Percentiles rank a stretch among this genome's conserved stretches.
Conservation (phyloP, 1,140 invertebrate genomes). For the Parasteatoda tepidariorum region DNA sequence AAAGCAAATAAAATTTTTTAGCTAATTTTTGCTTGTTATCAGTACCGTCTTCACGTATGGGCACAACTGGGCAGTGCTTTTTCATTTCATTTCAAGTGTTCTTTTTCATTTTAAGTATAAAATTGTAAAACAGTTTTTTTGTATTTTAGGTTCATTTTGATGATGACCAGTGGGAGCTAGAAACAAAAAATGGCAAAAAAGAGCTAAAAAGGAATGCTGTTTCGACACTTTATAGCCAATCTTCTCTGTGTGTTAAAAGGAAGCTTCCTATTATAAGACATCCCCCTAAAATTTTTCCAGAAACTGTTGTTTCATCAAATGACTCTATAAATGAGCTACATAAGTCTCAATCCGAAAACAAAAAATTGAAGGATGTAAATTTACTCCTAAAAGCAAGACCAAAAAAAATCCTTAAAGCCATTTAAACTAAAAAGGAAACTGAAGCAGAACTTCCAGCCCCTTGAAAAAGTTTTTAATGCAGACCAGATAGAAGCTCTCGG, state of each 20-base stretch:
- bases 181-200: background rate
- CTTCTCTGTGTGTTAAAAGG: background rate
- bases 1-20: too few relatives aligned
- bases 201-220: background rate
- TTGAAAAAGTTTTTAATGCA: background rate
- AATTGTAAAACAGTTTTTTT: background rate
- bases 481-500: background rate
- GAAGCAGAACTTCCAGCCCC: background rate
- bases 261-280: background rate
- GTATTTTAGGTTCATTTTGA: background rate
- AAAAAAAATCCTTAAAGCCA: background rate
- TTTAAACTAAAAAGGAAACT: background rate
- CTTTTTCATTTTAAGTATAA: background rate
- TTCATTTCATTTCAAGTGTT: too few relatives aligned
- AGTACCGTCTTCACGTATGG: too few relatives aligned
- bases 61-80: too few relatives aligned
- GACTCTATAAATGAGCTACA: background rate
- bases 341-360: background rate
- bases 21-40: too few relatives aligned
- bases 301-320: background rate
- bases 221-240: background rate
- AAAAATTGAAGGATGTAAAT: too few relatives aligned
- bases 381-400: background rate
- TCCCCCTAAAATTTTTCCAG: background rate
- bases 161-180: background rate